Evolutionary conservation across 2,888 invertebrate genomes (phyloP).

Genomic region (Cephus nigrinus): DNA sequence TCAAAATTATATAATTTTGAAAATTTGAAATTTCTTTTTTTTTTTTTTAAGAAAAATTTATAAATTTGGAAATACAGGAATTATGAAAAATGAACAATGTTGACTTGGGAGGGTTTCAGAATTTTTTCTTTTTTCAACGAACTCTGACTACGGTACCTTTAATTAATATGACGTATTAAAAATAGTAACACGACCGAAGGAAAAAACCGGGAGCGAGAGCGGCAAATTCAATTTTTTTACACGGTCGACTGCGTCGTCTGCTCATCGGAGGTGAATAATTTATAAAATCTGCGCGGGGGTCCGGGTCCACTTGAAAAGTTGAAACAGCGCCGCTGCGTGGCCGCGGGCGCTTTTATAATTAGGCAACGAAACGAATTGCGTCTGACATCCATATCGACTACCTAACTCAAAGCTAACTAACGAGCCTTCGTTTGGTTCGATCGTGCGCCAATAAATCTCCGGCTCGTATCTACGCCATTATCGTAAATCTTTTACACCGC

Average conservation of each 20-base stretch:
- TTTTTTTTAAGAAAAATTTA: too few species aligned
- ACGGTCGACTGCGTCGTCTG: conserved; percentile 23
- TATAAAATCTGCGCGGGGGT: conserved; percentile 48
- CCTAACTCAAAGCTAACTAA: conserved; percentile 61
- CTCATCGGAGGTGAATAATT: conserved; percentile 42
- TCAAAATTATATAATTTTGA: too few species aligned
- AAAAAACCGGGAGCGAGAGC: conserved; percentile 11
- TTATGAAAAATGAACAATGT: too few species aligned
- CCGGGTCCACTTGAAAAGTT: conserved; percentile 37
- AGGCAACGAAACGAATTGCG: conserved; percentile 62
- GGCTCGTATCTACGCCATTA: conserved; percentile 58
- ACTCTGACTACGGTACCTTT: conserved; percentile 16
- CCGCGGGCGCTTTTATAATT: conserved; percentile 59
- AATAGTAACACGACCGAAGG: conserved; percentile 35
- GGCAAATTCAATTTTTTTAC: conserved; percentile 40
- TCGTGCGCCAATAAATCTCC: conserved; percentile 57
- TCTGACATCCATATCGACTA: conserved; percentile 62
- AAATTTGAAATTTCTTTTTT: too few species aligned
- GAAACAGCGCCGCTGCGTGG: conserved; percentile 46
- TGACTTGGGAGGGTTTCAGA: not conserved
- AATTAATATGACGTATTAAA: conserved; percentile 45
- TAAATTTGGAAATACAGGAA: too few species aligned
- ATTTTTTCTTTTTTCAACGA: conserved; percentile 19
- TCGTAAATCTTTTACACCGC: conserved; percentile 58
- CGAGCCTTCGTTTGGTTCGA: conserved; percentile 59